These are phyloP conservation scores for Oreochromis niloticus DNA, from an alignment of 2,113 vertebrate species.

Conservation along the genomic window DNA sequence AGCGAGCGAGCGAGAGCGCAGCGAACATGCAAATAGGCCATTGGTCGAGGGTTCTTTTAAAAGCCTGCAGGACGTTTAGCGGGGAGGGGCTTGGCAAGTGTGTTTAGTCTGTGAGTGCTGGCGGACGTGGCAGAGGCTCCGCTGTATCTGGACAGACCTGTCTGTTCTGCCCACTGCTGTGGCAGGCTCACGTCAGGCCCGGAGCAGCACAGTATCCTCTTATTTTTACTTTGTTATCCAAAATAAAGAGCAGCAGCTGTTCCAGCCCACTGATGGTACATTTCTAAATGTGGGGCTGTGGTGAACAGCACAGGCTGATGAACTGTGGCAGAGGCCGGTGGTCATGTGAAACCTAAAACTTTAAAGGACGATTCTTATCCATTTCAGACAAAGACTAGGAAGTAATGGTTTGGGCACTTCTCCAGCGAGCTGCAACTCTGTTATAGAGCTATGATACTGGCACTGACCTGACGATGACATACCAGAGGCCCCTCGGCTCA, in stretches of 20 bases:
- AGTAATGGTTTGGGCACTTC: conserved; percentile 28
- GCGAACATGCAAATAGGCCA: conserved; percentile 39
- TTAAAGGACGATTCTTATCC: not conserved
- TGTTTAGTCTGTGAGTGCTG: conserved; percentile 61
- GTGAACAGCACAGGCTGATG: not conserved
- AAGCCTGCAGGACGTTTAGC: conserved; percentile 16
- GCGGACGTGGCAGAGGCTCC: conserved; percentile 48
- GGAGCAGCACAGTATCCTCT: not conserved
- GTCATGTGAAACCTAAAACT: not conserved
- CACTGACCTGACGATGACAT: conserved; percentile 62
- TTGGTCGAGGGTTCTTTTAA: conserved; percentile 20
- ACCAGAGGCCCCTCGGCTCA: conserved; percentile 50
- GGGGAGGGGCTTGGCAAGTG: conserved; percentile 22
- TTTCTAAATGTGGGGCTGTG: not conserved
- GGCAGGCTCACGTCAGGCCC: not conserved
- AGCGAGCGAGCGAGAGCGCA: not conserved
- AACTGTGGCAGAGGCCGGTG: not conserved
- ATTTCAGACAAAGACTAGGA: not conserved
- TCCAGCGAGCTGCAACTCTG: conserved; percentile 8
- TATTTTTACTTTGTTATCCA: not conserved
- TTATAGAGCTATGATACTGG: conserved; percentile 45
- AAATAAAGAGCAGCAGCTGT: not conserved
- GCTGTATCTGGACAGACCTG: conserved; percentile 20
- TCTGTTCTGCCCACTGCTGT: not conserved
- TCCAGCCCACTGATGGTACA: not conserved